phyloP scores from a whole-genome alignment of 2,888 invertebrate species.

The Melanotus villosus region DNA sequence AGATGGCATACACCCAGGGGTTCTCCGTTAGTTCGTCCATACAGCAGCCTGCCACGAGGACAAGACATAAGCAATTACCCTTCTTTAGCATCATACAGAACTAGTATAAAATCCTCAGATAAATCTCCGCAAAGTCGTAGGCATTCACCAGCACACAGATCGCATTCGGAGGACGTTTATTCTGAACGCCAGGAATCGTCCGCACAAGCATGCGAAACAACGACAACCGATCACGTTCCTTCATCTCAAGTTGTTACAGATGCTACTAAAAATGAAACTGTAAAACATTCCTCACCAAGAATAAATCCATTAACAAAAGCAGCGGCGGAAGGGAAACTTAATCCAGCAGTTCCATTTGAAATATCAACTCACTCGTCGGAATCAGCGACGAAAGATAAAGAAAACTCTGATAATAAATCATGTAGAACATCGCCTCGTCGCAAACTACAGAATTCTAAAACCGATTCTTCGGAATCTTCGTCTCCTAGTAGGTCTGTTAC shows the following conservation, averaged over 20 bases:
- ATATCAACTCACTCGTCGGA: conserved; percentile 9
- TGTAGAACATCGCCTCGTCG: conserved; percentile 30
- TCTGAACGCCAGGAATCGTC: conserved; percentile 49
- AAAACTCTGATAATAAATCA: conserved; percentile 15
- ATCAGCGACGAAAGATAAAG: neutral
- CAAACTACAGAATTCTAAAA: conserved; percentile 46
- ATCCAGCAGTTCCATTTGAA: conserved; percentile 40
- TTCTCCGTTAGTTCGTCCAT: conserved; percentile 72
- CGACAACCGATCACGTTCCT: conserved; percentile 6
- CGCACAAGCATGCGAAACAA: conserved; percentile 29
- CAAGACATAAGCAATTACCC: conserved; percentile 69
- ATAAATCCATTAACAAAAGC: conserved; percentile 64
- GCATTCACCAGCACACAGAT: conserved; percentile 57
- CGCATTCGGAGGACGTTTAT: conserved; percentile 65
- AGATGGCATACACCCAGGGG: conserved; percentile 71
- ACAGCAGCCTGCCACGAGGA: conserved; percentile 74
- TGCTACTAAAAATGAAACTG: conserved; percentile 33
- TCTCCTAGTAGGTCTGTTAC: neutral
- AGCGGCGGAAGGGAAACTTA: conserved; percentile 52
- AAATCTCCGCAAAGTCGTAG: conserved; percentile 38
- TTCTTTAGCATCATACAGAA: conserved; percentile 61
- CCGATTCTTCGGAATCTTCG: conserved; percentile 19
- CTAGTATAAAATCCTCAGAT: conserved; percentile 20
- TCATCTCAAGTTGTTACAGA: conserved; percentile 23
- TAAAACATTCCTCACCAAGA: conserved; percentile 51